Evolutionary conservation across 2,113 vertebrate genomes (phyloP).

Genomic region (Etheostoma cragini): DNA sequence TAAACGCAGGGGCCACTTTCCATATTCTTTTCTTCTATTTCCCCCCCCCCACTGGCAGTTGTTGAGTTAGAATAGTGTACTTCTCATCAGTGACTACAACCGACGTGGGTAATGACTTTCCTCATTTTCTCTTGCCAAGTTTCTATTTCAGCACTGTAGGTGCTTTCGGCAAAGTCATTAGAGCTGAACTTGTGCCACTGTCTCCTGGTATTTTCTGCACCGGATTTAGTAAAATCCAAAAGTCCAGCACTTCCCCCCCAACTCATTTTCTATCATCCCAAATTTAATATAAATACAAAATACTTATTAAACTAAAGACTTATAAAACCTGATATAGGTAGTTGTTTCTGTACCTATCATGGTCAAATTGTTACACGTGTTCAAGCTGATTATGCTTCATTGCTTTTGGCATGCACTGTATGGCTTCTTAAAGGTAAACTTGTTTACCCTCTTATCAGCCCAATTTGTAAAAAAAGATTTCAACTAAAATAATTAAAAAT

Average conservation of each 20-base stretch:
- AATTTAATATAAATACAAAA: background rate
- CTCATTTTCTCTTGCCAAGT: slow-evolving; percentile 58
- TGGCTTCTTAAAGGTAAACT: background rate
- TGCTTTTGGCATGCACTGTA: background rate
- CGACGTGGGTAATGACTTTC: slow-evolving; percentile 76
- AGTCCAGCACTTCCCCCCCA: slow-evolving; percentile 5
- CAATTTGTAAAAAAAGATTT: background rate
- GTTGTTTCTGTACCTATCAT: background rate
- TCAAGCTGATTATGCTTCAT: background rate
- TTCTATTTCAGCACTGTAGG: slow-evolving; percentile 56
- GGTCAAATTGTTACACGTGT: too few species aligned
- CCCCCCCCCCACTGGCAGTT: slow-evolving; percentile 30
- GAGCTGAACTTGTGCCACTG: slow-evolving; percentile 21
- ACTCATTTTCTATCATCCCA: background rate
- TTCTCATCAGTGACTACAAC: slow-evolving; percentile 70
- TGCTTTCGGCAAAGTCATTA: slow-evolving; percentile 70
- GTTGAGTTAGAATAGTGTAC: slow-evolving; percentile 44
- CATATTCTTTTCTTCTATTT: slow-evolving; percentile 12
- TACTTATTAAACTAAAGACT: background rate
- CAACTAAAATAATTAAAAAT: background rate
- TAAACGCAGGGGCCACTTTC: slow-evolving; percentile 48
- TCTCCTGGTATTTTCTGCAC: slow-evolving; percentile 24
- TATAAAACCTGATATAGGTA: background rate
- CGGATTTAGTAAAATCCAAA: slow-evolving; percentile 10
- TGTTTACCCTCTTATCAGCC: background rate